Conservation (phyloP, 1,140 invertebrate genomes). For the Conus betulinus region DNA sequence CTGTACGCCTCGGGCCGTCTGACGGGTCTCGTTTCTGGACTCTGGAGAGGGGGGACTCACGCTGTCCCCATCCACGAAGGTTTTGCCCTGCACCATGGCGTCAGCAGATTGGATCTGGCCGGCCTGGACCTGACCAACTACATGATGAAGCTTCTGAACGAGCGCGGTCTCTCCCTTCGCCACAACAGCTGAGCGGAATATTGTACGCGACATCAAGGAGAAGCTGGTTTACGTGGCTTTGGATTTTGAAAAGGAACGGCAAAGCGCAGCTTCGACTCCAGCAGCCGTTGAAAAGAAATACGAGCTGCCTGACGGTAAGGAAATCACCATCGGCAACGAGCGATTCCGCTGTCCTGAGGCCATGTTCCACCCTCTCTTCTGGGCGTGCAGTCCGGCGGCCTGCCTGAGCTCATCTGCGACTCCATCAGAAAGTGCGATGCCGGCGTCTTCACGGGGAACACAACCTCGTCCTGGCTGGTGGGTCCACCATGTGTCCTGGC, state of each 20-base stretch:
- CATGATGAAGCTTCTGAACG: slow-evolving; percentile 95
- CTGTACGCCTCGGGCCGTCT: neutral
- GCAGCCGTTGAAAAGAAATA: slow-evolving; percentile 67
- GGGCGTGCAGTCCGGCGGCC: slow-evolving; percentile 64
- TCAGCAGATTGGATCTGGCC: slow-evolving; percentile 86
- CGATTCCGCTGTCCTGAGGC: slow-evolving; percentile 88
- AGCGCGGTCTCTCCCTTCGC: slow-evolving; percentile 94
- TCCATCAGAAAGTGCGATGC: slow-evolving; percentile 83
- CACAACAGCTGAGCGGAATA: slow-evolving; percentile 80
- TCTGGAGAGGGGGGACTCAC: neutral
- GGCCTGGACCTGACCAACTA: slow-evolving; percentile 82
- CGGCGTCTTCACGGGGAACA: slow-evolving; percentile 91
- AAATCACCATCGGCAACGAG: slow-evolving; percentile 97
- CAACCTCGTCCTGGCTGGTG: slow-evolving; percentile 83
- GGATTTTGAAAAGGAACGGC: neutral
- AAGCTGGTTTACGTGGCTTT: slow-evolving; percentile 78
- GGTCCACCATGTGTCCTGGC: slow-evolving; percentile 76
- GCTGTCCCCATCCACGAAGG: neutral
- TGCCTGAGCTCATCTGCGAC: slow-evolving; percentile 86
- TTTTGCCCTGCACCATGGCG: slow-evolving; percentile 81
- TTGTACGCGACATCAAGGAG: slow-evolving; percentile 79
- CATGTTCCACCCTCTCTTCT: slow-evolving; percentile 81
- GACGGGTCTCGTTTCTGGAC: neutral
- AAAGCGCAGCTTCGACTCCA: no score
- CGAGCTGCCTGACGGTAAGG: slow-evolving; percentile 78